These are phyloP conservation scores for Oryzias javanicus DNA, from an alignment of 2,113 vertebrate species.

Conservation along the genomic window DNA sequence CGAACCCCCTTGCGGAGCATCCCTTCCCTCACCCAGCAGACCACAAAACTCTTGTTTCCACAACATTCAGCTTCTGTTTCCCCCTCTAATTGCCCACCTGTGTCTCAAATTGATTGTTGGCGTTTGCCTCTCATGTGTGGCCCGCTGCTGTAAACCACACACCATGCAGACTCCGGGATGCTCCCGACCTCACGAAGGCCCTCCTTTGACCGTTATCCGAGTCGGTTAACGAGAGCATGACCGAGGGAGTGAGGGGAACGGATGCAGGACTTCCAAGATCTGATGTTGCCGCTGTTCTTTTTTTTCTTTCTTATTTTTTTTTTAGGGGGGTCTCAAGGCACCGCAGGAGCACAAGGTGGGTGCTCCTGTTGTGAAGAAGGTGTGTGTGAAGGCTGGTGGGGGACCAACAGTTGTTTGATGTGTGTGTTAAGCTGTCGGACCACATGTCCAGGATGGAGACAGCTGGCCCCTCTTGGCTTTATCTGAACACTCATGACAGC, in stretches of 20 bases:
- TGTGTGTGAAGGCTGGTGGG: constrained; percentile 38
- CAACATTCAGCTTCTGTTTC: constrained; percentile 38
- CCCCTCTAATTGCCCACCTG: constrained; percentile 51
- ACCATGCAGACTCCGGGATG: constrained; percentile 18
- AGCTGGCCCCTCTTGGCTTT: constrained; percentile 48
- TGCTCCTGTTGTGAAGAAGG: constrained; percentile 30
- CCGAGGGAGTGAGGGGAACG: neutral
- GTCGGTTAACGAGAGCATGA: neutral
- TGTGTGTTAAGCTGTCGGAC: constrained; percentile 63
- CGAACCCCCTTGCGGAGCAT: neutral
- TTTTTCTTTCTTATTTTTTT: too few species aligned
- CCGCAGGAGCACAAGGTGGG: constrained; percentile 35
- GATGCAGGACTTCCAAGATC: constrained; percentile 3
- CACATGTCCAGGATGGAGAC: constrained; percentile 53
- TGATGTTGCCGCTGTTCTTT: too few species aligned
- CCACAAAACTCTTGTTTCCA: constrained; percentile 22
- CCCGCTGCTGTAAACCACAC: constrained; percentile 66
- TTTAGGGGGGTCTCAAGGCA: constrained; percentile 24
- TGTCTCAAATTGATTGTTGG: constrained; percentile 38
- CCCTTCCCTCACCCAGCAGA: constrained; percentile 12
- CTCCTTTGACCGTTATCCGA: constrained; percentile 5
- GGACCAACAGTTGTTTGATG: constrained; percentile 59
- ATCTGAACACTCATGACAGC: constrained; percentile 19
- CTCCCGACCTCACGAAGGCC: neutral
- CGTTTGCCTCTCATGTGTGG: constrained; percentile 58